Conservation (phyloP, 1,140 invertebrate genomes). For the Lasioglossum albipes region DNA sequence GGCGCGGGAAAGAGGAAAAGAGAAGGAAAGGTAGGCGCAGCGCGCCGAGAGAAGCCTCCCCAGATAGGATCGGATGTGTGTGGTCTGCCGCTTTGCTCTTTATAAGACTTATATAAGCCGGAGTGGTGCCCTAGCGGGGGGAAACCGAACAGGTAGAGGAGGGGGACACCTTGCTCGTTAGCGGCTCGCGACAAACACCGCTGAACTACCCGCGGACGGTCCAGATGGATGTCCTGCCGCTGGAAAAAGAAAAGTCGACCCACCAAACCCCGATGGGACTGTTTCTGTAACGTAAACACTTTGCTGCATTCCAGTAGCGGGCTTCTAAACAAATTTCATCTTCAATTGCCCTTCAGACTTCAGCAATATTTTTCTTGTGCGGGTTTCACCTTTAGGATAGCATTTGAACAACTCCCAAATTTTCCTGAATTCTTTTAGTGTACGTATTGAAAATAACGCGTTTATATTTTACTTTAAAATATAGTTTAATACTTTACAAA, state of each 20-base stretch:
- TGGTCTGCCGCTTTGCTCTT: slow-evolving; percentile 79
- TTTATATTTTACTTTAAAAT: no score
- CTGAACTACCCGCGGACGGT: slow-evolving; percentile 52
- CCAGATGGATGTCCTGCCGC: background rate
- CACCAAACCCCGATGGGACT: no score
- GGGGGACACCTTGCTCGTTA: slow-evolving; percentile 75
- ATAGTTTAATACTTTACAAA: no score
- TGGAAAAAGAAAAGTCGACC: background rate
- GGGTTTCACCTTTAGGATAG: no score
- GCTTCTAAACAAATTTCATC: no score
- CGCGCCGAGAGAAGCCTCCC: slow-evolving; percentile 57
- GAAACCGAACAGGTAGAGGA: slow-evolving; percentile 31
- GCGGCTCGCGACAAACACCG: slow-evolving; percentile 78
- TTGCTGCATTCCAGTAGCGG: no score
- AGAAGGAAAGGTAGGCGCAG: slow-evolving; percentile 60
- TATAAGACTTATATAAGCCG: slow-evolving; percentile 79
- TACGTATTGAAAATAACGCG: no score
- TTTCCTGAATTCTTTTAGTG: no score
- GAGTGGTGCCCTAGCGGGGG: slow-evolving; percentile 61
- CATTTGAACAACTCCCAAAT: no score
- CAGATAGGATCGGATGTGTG: slow-evolving; percentile 80
- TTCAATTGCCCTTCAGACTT: no score
- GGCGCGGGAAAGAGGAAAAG: slow-evolving; percentile 33
- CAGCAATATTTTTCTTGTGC: no score
- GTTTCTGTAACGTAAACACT: no score